Conservation (phyloP, 2,113 vertebrate genomes). For the Eulemur macaco region DNA sequence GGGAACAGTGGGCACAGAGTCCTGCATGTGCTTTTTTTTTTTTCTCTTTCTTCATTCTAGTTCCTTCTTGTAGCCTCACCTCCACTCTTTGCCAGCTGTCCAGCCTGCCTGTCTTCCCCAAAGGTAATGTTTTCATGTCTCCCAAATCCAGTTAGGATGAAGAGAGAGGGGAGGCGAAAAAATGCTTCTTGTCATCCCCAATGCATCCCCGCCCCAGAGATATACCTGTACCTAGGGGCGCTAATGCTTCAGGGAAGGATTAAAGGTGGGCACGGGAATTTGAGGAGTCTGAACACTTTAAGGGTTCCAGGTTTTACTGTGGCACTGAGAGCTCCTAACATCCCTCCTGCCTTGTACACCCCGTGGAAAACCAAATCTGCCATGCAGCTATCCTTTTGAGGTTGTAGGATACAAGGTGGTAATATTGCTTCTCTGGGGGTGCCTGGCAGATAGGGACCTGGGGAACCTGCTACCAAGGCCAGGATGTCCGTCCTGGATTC, state of each 20-base stretch:
- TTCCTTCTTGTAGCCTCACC: background rate
- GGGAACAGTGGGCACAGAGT: background rate
- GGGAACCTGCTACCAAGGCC: background rate
- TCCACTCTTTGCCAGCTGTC: background rate
- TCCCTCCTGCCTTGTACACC: background rate
- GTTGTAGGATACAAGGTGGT: background rate
- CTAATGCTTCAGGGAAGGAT: background rate
- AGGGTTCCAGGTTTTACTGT: background rate
- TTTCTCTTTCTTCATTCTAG: background rate
- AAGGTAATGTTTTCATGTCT: background rate
- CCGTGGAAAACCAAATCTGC: too few relatives aligned
- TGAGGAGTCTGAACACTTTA: background rate
- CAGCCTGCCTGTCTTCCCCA: background rate
- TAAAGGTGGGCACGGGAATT: rapidly evolving
- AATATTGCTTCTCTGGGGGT: background rate
- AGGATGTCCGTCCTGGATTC: background rate
- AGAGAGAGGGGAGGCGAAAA: background rate
- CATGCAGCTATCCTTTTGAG: rapidly evolving
- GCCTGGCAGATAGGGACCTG: background rate
- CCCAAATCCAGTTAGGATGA: background rate
- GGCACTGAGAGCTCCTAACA: background rate
- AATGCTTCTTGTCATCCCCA: background rate
- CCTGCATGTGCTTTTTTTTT: rapidly evolving
- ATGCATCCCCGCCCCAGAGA: background rate
- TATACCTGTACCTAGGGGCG: background rate